Base-by-base conservation (phyloP, 2,797 vertebrate species). In the Epinephelus awoara region DNA sequence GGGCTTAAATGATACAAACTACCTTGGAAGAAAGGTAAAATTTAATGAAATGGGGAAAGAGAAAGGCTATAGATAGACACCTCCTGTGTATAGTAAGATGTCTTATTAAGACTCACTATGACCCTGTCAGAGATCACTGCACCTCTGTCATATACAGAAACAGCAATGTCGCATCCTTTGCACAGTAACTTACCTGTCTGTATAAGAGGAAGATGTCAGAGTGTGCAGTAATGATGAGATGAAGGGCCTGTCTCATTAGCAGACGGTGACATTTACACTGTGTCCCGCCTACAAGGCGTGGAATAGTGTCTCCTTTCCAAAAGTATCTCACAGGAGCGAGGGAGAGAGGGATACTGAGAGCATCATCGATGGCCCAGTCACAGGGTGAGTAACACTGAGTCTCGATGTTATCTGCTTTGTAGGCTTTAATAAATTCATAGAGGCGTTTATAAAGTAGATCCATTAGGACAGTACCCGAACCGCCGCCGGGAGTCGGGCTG, bases 211-310 rank as follows among this genome's bases (percentile, higher is more conserved):
- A 54, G 23, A 76, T 79, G 62, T 63, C 57, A 55, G 42, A 63
- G 19, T n/a, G 47, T 17, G 27, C 38, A 44, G 18, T 51, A n/a
- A 63, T 55, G 51, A 84, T 38, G 38, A 2, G 66, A 68, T 18
- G 68, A 67, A 58, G 61, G 51, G 63, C 64, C 82, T 72, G 67
- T 44, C 67, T 86, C 58, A 58, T 78, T 82, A 73, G 51, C 87
- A 89, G 80, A 85, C 85, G 19, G 81, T 85, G 88, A 90, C 90
- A 90, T 85, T 89, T 80, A 51, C 79, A 79, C 57, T 40, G 84
- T 62, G 92, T 87, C 91, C 93, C 94, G 90, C 94, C 94, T 74
- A 90, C 90, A 92, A 93, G 93, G 94, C 93, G 93, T 93, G 94
- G 94, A 91, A 44, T 77, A 44, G 82, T 74, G 77, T 85, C 87